A percentile compares a stretch with the other conserved stretches of the same genome.
phyloP scores from a whole-genome alignment of 2,888 invertebrate genomes.

The Carterocephalus palaemon region DNA sequence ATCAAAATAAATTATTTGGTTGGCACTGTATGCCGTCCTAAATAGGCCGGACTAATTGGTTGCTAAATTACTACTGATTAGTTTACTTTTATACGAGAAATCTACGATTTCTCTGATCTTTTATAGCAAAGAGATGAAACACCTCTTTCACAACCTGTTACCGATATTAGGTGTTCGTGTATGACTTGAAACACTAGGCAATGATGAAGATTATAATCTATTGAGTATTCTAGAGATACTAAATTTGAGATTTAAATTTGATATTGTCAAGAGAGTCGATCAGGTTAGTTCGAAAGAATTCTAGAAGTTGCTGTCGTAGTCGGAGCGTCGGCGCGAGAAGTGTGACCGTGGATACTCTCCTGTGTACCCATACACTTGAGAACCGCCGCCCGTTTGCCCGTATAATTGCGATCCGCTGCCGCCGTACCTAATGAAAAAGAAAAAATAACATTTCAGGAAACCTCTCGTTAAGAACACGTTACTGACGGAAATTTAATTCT shows the following conservation, averaged over 20 bases:
- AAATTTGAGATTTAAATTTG: constrained; percentile 57
- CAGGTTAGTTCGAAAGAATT: constrained; percentile 39
- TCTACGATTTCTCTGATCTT: constrained; percentile 41
- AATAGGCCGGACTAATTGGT: constrained; percentile 71
- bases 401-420: constrained; percentile 85
- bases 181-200: constrained; percentile 38
- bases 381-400: constrained; percentile 82
- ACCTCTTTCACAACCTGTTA: constrained; percentile 71
- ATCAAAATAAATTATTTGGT: constrained; percentile 45
- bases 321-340: constrained; percentile 83
- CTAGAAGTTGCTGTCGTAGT: constrained; percentile 89
- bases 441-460: constrained; percentile 26
- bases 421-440: constrained; percentile 48
- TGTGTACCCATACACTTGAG: constrained; percentile 76
- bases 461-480: constrained; percentile 15
- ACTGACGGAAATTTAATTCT: constrained; percentile 20
- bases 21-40: constrained; percentile 60
- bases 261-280: constrained; percentile 65
- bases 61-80: constrained; percentile 52
- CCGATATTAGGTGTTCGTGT: constrained; percentile 40
- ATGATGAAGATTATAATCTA: constrained; percentile 40
- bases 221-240: constrained; percentile 45
- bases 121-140: constrained; percentile 41
- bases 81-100: constrained; percentile 31
- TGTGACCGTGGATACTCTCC: constrained; percentile 75